Evolutionary conservation across 2,888 invertebrate genomes (phyloP).

Genomic region (Mechanitis mazaeus): DNA sequence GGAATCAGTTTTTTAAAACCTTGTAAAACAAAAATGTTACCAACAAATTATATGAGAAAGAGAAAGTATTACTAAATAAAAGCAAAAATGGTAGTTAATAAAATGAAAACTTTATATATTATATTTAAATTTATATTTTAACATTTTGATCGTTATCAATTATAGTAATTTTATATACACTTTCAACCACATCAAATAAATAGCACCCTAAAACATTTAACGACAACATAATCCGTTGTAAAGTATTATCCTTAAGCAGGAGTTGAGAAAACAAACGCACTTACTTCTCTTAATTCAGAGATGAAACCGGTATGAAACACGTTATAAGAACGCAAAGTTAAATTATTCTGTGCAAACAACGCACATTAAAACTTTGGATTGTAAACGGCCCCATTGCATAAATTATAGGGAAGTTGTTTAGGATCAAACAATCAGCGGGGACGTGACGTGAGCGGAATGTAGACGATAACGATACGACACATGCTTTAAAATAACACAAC

Average conservation of each 20-base stretch:
- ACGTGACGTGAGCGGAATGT: slow-evolving; percentile 26
- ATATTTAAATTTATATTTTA: no score
- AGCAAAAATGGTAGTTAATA: no score
- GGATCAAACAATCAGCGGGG: slow-evolving; percentile 32
- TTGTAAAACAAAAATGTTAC: no score
- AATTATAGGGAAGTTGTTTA: slow-evolving; percentile 34
- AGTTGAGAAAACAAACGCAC: slow-evolving; percentile 10
- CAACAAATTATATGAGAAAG: no score
- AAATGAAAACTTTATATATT: no score
- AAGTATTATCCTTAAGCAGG: slow-evolving; percentile 12
- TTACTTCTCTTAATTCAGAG: slow-evolving; percentile 10
- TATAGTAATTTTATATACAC: not conserved
- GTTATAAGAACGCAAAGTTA: slow-evolving; percentile 24
- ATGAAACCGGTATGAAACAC: slow-evolving; percentile 8
- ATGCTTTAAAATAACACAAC: slow-evolving; percentile 1
- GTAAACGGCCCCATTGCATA: slow-evolving; percentile 38
- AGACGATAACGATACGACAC: slow-evolving; percentile 11
- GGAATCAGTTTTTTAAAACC: no score
- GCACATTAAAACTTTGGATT: slow-evolving; percentile 41
- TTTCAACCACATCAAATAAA: not conserved
- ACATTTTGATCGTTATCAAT: no score
- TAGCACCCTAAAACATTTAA: slow-evolving; percentile 1
- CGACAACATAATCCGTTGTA: not conserved
- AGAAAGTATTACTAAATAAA: no score
- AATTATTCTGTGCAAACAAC: slow-evolving; percentile 34